Base-by-base conservation (phyloP, 2,113 vertebrate species). In the Festucalex cinctus region DNA sequence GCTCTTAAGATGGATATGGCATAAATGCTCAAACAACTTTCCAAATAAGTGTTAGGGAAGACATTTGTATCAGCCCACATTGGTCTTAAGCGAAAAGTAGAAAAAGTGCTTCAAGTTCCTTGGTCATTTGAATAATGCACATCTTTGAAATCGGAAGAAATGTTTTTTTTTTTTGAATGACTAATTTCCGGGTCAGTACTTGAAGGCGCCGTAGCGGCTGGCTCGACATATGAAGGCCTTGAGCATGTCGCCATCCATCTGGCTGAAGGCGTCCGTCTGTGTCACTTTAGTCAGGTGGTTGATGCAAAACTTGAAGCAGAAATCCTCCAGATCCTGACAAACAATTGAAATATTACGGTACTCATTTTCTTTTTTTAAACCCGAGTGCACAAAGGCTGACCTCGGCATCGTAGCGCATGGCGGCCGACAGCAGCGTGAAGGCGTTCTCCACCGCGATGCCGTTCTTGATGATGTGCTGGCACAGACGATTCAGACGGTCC, bases 221-320 rank as follows among this genome's bases (percentile, higher is more conserved):
- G 97, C 97, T 87, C 95, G 94, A 89, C 94, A 91, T 87, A 99
- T 95, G 88, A 99, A 98, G 71, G 96, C 97, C 88, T 99, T 99
- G 58, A 99, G 94, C 85, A 99, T 91, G 77, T 93, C 90, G 63
- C 96, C 97, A 37, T 99, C 97, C 70, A 97, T 93, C 85, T 97
- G 94, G 95, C 95, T 97, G 91, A 99, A 99, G 1, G 95, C 95
- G 48, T 92, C 66, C 0, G 96, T 99, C 92, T 99, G 96, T 57
- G 95, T 99, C 80, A 99, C 96, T 86, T 93, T 95, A 0, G 97
- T 99, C 92, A 99, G 94, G 88, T 99, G 97, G 88, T 96, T 97
- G 77, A 98, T 90, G 79, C 97, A 98, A 90, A 99, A 99, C 89
- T 95, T 96, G 88, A 99, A 99, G 92, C 97, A 99, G 91, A 99